Evolutionary conservation across 2,888 invertebrate genomes (phyloP).

Genomic region (Thyatira batis): DNA sequence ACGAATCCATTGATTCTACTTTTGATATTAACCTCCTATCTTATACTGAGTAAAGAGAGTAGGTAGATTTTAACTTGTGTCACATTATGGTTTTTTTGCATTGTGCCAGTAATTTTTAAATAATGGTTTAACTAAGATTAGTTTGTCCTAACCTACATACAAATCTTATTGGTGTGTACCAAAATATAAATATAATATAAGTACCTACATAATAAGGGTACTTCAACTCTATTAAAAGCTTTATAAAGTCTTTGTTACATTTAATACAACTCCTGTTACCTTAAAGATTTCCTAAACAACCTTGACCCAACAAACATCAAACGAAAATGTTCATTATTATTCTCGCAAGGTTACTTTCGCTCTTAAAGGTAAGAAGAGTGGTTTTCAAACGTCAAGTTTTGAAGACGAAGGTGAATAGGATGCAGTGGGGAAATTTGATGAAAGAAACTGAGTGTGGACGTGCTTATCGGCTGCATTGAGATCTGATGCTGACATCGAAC

Average conservation of each 20-base stretch:
- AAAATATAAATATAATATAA: not conserved
- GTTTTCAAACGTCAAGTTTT: not conserved
- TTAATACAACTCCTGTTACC: no score
- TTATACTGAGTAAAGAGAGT: no score
- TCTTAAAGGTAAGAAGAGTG: not conserved
- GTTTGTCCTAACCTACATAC: no score
- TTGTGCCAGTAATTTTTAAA: no score
- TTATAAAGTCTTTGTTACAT: no score
- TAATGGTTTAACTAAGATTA: no score
- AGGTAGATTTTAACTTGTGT: no score
- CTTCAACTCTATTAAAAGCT: no score
- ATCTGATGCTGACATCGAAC: constrained; percentile 29
- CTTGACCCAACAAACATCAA: not conserved
- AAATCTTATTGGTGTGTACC: no score
- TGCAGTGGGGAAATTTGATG: constrained; percentile 12
- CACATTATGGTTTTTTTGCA: no score
- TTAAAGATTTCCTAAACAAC: not conserved
- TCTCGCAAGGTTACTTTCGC: not conserved
- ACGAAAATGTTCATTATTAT: not conserved
- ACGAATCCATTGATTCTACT: constrained; percentile 11
- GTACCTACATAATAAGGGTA: not conserved
- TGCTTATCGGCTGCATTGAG: constrained; percentile 33
- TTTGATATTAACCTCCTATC: no score
- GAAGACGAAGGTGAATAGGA: constrained; percentile 12
- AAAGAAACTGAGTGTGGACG: constrained; percentile 20